phyloP scores from a whole-genome alignment of 2,888 invertebrate species.

The Tiliacea aurago region DNA sequence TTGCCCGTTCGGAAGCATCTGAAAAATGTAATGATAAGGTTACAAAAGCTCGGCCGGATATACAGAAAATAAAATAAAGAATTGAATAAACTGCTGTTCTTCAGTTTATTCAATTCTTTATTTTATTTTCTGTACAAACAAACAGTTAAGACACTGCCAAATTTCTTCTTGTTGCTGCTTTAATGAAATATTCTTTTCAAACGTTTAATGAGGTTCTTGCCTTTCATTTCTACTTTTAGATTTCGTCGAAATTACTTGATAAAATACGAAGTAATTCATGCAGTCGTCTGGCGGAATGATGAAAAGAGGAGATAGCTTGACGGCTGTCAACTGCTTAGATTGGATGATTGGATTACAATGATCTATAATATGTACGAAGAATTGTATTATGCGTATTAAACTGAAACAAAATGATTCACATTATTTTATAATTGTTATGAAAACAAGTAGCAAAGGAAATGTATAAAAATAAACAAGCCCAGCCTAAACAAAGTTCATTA shows the following conservation, averaged over 20 bases:
- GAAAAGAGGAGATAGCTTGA: neutral
- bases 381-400: neutral
- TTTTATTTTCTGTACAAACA: conserved; percentile 26
- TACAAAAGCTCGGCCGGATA: conserved; percentile 32
- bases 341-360: neutral
- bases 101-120: conserved; percentile 47
- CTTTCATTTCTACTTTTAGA: neutral
- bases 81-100: too few relatives aligned
- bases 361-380: neutral
- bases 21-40: conserved; percentile 42
- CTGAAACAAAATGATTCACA: neutral
- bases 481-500: conserved; percentile 21
- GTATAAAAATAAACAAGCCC: conserved; percentile 21
- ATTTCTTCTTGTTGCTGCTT: conserved; percentile 20
- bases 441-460: neutral
- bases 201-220: neutral
- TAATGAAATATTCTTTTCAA: conserved; percentile 32
- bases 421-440: neutral
- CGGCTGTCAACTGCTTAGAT: neutral
- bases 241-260: neutral
- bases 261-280: neutral
- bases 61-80: too few relatives aligned
- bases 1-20: conserved; percentile 33
- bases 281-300: neutral
- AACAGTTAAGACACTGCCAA: conserved; percentile 11